Evolutionary conservation across 2,888 invertebrate species (phyloP), one percentile per base, ranked within the genome.

Genomic region (Agrilus mali): DNA sequence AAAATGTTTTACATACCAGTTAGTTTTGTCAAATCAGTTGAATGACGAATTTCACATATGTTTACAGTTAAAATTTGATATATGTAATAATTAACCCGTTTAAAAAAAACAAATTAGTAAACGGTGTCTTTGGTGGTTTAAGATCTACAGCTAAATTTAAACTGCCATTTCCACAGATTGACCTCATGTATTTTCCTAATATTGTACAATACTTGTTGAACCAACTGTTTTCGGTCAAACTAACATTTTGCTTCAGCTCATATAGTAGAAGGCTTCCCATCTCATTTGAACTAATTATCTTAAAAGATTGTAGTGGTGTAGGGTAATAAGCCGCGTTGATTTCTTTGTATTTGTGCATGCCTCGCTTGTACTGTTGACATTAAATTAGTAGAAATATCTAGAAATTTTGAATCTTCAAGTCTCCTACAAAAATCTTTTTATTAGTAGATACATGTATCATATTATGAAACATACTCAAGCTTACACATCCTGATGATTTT

Each of bases 231-330:
- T 95, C 95, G 1, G 83, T 76, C 57, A 84, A 81, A 40, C 86
- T 82, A 33, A 95, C 68, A 47, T 85, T 78, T 42, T 77, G 73
- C 60, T 85, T 82, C 0, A 95, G 80, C 60, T 94, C 92, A 0
- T 77, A 65, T 0, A 96, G 95, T 41, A 97, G 65, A 38, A 93
- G 83, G 33, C 92, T 86, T 94, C 88, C 97, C 97, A 97, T 38
- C 97, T 74, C 65, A 93, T 75, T n/a, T 85, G 80, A 54, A 85
- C 78, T 16, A 97, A 77, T 57, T 82, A 78, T 51, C 76, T 74
- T 62, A 95, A 70, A 50, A 97, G 73, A 56, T 86, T 86, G 62
- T 86, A 84, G 41, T 88, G 69, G 56, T 89, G n/a, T n/a, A 89
- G 0, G 87, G 80, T 1, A 94, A 68, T 1, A 96, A 70, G 60